Base-by-base conservation (phyloP, 2,113 vertebrate species). In the Alectura lathami region DNA sequence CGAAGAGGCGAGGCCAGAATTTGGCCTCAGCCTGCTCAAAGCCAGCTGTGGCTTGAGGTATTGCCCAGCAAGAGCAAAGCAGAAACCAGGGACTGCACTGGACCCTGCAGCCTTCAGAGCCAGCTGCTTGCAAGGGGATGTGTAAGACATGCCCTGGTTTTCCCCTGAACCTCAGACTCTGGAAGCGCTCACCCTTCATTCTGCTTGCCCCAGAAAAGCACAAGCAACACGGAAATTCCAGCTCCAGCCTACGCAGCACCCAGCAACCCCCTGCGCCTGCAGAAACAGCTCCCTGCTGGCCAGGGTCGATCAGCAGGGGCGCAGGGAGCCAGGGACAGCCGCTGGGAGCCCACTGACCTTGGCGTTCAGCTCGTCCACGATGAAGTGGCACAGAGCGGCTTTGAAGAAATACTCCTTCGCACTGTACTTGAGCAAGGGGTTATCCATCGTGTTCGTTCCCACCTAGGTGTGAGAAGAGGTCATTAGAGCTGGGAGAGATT, bases 401-500 rank as follows among this genome's bases (percentile, higher is more conserved):
- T 99, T 99, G 97, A 99, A 99, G 98, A 99, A 99, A 96, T 99
- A 99, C 90, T 99, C 99, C 92, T 99, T 99, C 30, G 99, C 99
- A 34, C 99, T 99, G 92, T 99, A 99, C 96, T 99, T 99, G 95
- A 99, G 97, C 93, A 99, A 83, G 8, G 99, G 98, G 67, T 99
- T 99, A 96, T 99, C 99, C 99, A 99, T 99, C 0, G 99, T 99
- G 97, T 98, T 99, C 32, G 98, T 98, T 67, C 99, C 99, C 6
- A 99, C 98, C 99, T 99, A 79, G 67, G 92, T 8, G 20, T 29
- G 59, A 30, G 34, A 30, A 57, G 30, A 4, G 3, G 6, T 2
- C 6, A 3, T 7, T 57, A 32, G 27, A 24, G 45, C 3, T 2
- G 36, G 68, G 42, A 26, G 42, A n/a, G 50, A 6, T 9, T 2